phyloP scores from a whole-genome alignment of 30 jellyfish, hydroid and myxozoan genomes.

The Hydra vulgaris region DNA sequence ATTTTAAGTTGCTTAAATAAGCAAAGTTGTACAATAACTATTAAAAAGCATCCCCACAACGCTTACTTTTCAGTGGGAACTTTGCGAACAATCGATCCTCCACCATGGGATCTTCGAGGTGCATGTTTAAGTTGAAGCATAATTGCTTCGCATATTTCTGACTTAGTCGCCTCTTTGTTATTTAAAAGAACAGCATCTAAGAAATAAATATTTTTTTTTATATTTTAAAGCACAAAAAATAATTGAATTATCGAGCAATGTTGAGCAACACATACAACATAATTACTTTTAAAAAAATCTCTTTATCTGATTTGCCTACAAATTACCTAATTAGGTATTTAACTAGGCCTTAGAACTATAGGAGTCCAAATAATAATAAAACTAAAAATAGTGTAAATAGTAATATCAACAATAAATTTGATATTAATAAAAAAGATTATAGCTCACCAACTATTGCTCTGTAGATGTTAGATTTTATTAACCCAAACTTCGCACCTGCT shows the following conservation, averaged over 20 bases:
- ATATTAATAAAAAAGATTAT: too few relatives aligned
- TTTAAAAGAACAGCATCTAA: conserved; percentile 4
- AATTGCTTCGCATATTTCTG: conserved; percentile 1
- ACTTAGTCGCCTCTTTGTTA: conserved; percentile 8
- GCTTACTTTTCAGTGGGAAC: conserved; percentile 5
- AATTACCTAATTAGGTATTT: neutral
- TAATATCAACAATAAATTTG: neutral
- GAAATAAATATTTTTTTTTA: neutral
- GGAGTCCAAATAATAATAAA: neutral
- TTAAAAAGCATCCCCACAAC: neutral
- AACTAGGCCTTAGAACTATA: neutral
- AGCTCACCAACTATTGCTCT: neutral
- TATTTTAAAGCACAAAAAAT: neutral
- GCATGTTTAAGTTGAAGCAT: conserved; percentile 12
- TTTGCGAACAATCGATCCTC: conserved; percentile 8
- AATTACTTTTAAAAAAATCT: neutral
- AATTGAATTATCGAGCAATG: neutral
- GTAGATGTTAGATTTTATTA: neutral
- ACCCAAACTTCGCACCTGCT: neutral
- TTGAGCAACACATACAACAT: neutral
- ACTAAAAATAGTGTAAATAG: neutral
- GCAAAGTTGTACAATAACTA: neutral
- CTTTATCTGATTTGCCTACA: neutral
- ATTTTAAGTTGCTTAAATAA: neutral
- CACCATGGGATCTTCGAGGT: conserved; percentile 11